Evolutionary conservation across 2,113 vertebrate species (phyloP), one percentile per base, ranked within the genome.

Genomic region (Strix aluco): DNA sequence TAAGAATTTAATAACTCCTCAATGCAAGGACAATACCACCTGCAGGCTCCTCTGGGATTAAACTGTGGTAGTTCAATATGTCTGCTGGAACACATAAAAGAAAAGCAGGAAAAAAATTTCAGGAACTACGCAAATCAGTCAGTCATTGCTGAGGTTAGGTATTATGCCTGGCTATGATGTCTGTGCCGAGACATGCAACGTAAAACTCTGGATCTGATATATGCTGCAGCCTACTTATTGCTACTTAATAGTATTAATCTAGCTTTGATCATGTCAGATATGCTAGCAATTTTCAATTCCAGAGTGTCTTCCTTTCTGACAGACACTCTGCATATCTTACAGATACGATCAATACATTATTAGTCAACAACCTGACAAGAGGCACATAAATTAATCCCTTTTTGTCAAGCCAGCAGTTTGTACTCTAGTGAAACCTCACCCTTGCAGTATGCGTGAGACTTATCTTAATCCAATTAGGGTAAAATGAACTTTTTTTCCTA

Each of bases 331-430:
- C 98, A 98, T 99, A 99, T 98, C 98, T 98, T 98, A 98, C 84
- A 97, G 97, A 98, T 92, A 85, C 80, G 79, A 99, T 99, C 99
- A 97, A 99, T 99, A 99, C 71, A 92, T 99, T 99, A 99, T 99
- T 99, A 99, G 98, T 99, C 98, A 99, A 99, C 99, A 98, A 97
- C 96, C 97, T 98, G 98, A 99, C 74, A 52, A 86, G 96, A 97
- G 98, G 97, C 97, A 98, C 98, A 96, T 98, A 98, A 98, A 99
- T 99, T 99, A 99, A 99, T 99, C 98, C 98, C 88, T 98, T 98
- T 98, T 98, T 98, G 98, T 99, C 98, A 98, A 96, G 92, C 94
- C 74, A 96, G 96, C 97, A 98, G 88, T 97, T 95, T 97, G 95
- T 73, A 97, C 95, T 94, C 62, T 63, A 90, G 91, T 95, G 96